These are phyloP conservation scores for Leptinotarsa juncta DNA, from an alignment of 2,888 invertebrate genomes.

Conservation along the genomic window DNA sequence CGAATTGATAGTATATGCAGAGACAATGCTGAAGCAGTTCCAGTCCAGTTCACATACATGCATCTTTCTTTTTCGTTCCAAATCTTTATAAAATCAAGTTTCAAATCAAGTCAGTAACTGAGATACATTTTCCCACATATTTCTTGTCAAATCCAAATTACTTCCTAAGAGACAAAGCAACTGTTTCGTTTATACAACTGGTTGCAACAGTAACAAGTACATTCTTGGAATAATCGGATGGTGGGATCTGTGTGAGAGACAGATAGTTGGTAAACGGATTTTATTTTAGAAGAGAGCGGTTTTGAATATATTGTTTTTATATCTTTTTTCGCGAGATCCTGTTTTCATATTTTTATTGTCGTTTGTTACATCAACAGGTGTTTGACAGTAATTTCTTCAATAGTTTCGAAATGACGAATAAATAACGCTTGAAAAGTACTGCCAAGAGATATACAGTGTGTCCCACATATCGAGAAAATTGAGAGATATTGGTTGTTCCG, in stretches of 20 bases:
- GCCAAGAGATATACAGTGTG: too few relatives aligned
- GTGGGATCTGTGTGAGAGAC: slow-evolving; percentile 22
- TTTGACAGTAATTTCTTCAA: too few relatives aligned
- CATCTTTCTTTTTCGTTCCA: neutral
- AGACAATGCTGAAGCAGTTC: neutral
- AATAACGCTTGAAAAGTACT: too few relatives aligned
- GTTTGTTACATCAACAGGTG: too few relatives aligned
- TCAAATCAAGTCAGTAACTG: neutral
- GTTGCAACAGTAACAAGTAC: slow-evolving; percentile 24
- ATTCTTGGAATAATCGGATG: slow-evolving; percentile 23
- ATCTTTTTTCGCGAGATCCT: neutral
- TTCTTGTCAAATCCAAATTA: slow-evolving; percentile 34
- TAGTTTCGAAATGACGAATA: too few relatives aligned
- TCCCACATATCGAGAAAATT: too few relatives aligned
- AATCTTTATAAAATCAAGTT: neutral
- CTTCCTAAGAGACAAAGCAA: slow-evolving; percentile 32
- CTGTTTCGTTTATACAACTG: slow-evolving; percentile 31
- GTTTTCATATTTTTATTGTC: neutral
- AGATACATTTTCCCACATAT: slow-evolving; percentile 32
- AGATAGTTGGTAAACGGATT: neutral
- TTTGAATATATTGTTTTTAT: neutral
- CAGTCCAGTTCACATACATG: slow-evolving; percentile 4
- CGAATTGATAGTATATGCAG: too few relatives aligned
- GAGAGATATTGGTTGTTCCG: too few relatives aligned
- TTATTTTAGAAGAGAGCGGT: slow-evolving; percentile 11